Base-by-base conservation (phyloP, 2,888 invertebrate genomes). In the Drosophila tanythrix region DNA sequence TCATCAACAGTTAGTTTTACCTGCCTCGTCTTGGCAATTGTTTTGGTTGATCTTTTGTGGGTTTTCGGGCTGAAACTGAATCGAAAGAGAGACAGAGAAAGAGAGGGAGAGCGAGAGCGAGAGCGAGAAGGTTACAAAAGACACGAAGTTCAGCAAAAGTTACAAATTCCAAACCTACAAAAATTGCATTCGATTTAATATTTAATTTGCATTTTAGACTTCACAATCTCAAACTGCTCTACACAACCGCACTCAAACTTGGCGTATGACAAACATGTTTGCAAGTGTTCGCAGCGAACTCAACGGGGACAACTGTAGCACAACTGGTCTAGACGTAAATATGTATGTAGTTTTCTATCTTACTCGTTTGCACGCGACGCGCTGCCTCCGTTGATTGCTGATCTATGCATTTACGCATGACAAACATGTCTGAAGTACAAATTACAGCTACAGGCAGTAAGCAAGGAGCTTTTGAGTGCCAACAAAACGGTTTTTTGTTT, bases 1-100 rank as follows among this genome's bases (percentile, higher is more conserved):
- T 21, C 40, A 51, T 52, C n/a, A 31, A 40, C 15, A 21, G 57
- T 31, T 27, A 43, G 31, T 68, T 79, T 71, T 79, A 79, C 76
- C 76, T 79, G 79, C 25, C 43, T 35, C 33, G n/a, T 13, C 31
- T 43, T 48, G 0, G 33, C 35, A 35, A 69, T 56, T 57, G 31
- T 55, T 55, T 48, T 35, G 18, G 36, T 29, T 35, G 38, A 13
- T 27, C 59, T 59, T 29, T 72, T 73, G 74, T 46, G 75, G 59
- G 70, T 70, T 57, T 58, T 43, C n/a, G 10, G 35, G 35, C 33
- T 58, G 35, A 31, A 29, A 52, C 65, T 25, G 31, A 56, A 53
- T 46, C 40, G 15, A 38, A 35, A 56, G 40, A 10, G 15, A 10
- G 18, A 25, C 2, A 53, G 10, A 18, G 21, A 25, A 1, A 35